A percentile compares a stretch with the other conserved stretches of the same genome.
phyloP scores from a whole-genome alignment of 2,113 vertebrate species.

The Monarcha castaneiventris region DNA sequence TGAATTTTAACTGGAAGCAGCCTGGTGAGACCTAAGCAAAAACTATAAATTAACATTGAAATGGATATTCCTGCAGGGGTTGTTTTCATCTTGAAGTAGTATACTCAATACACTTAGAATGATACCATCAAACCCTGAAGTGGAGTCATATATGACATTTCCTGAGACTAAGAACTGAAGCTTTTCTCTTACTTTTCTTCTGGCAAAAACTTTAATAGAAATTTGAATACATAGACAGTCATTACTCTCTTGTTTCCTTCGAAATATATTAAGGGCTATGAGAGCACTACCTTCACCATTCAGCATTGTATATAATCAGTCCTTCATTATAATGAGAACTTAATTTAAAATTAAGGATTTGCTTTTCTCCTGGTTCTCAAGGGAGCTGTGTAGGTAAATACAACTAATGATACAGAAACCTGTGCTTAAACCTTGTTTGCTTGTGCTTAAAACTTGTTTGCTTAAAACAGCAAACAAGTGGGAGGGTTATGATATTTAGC shows the following conservation, averaged over 20 bases:
- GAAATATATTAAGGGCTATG: neutral
- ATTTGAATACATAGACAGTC: neutral
- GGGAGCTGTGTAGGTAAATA: neutral
- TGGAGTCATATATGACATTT: neutral
- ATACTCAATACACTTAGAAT: neutral
- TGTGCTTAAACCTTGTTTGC: neutral
- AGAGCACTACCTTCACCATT: neutral
- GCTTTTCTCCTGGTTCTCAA: neutral
- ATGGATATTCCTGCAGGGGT: neutral
- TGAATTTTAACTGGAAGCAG: neutral
- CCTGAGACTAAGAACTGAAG: neutral
- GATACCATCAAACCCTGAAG: neutral
- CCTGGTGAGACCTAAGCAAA: neutral
- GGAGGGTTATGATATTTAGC: neutral
- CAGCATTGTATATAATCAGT: neutral
- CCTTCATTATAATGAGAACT: neutral
- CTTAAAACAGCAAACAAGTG: neutral
- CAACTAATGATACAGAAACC: neutral
- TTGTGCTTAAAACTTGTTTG: too few relatives aligned
- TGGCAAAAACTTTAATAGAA: neutral
- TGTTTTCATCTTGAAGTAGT: neutral
- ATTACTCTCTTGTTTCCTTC: neutral
- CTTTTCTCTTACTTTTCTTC: neutral
- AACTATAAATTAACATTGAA: neutral
- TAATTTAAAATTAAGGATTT: neutral